Base-by-base conservation (phyloP, 1,140 invertebrate genomes). In the Ooceraea biroi region DNA sequence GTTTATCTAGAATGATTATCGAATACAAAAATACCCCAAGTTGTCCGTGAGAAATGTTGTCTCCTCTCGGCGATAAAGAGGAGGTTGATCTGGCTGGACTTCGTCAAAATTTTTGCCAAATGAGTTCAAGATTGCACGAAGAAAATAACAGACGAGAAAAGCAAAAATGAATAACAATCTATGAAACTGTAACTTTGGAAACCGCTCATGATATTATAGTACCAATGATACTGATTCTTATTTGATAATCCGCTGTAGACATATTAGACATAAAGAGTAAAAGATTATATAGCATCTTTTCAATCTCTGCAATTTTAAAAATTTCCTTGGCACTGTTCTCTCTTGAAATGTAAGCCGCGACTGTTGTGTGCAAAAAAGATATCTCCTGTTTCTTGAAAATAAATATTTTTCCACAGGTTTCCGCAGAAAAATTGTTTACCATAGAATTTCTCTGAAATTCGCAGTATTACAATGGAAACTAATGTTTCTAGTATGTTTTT, bases 1-100 rank as follows among this genome's bases (percentile, higher is more conserved):
- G 48, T 44, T 22, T 41, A 66, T 11, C 19, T 12, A 60, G 41
- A 12, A 36, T 22, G 52, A 80, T 22, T 61, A 41, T 1, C 14
- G 78, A 82, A 82, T 82, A 19, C 68, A 48, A 60, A 72, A 48
- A 55, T 22, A 46, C 8, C 41, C 25, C 46, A 74, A 82, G 73
- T 48, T 22, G 48, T 57, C 5, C 41, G 22, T 10, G 30, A 19
- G 30, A 30, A 52, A 22, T 14, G n/a, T 72, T 73, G 41, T 78
- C 27, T 82, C 25, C 14, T 10, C 65, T 72, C 78, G 25, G 14
- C 17, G 3, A 58, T 82, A 48, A 82, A 25, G 22, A 14, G 7
- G 0, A 3, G 48, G 14, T 22, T n/a, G 44, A 41, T 41, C 22
- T 12, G 58, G 14, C 27, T 19, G 55, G n/a, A 60, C 68, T 74